A percentile compares a stretch with the other conserved stretches of the same genome.
These are phyloP conservation scores for Malurus alboscapulatus DNA, from an alignment of 2,113 vertebrate genomes.

Conservation along the genomic window DNA sequence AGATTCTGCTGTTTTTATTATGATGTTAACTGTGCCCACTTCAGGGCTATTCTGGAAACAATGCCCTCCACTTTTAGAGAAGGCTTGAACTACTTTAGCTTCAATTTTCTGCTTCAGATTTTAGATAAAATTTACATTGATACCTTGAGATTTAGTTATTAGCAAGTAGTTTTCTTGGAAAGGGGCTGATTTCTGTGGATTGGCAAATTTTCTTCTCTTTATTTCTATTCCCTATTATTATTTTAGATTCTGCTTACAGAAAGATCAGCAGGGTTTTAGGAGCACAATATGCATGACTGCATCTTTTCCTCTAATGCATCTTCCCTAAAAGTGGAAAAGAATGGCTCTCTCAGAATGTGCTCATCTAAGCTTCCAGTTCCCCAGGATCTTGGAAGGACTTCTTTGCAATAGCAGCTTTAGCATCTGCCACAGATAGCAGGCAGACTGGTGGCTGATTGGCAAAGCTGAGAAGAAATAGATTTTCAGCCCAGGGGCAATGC, in stretches of 20 bases:
- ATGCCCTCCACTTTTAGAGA: neutral
- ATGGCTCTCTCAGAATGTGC: constrained; percentile 42
- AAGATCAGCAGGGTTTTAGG: constrained; percentile 48
- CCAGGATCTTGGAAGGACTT: constrained; percentile 53
- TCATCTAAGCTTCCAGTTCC: constrained; percentile 59
- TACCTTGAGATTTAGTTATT: constrained; percentile 5
- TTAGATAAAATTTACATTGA: neutral
- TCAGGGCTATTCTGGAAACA: neutral
- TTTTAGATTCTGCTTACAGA: constrained; percentile 31
- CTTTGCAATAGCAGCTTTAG: constrained; percentile 48
- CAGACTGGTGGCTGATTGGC: neutral
- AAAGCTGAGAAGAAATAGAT: constrained; percentile 32
- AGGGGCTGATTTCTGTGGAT: neutral
- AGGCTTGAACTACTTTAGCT: neutral
- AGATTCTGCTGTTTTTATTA: neutral
- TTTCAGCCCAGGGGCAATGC: neutral
- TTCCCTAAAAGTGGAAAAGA: constrained; percentile 51
- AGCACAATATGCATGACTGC: constrained; percentile 58
- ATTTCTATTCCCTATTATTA: constrained; percentile 9
- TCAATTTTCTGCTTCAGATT: neutral
- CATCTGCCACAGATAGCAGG: constrained; percentile 47
- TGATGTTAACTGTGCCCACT: neutral
- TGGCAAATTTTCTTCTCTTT: constrained; percentile 2
- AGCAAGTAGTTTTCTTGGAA: neutral
- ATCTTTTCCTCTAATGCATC: constrained; percentile 47